phyloP scores from a whole-genome alignment of 2,797 vertebrate genomes.

The Hypotaenidia philippensis region DNA sequence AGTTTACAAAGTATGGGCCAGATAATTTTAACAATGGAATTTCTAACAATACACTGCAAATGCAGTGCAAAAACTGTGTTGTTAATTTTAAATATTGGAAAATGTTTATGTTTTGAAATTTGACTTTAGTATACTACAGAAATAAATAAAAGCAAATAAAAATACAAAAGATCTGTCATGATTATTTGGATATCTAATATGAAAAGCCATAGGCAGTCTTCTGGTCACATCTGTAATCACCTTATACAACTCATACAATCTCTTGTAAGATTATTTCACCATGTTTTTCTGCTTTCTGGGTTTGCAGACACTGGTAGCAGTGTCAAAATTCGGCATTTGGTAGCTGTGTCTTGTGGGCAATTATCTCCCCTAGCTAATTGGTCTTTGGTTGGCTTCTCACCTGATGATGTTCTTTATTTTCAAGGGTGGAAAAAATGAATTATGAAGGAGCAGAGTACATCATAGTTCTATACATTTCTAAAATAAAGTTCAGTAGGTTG shows the following conservation, averaged over 20 bases:
- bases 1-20: too few species aligned
- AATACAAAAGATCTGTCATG: neutral
- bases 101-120: neutral
- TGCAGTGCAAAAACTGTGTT: neutral
- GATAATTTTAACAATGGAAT: neutral
- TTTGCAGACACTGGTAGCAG: neutral
- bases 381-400: neutral
- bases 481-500: neutral
- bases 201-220: neutral
- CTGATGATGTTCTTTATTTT: neutral
- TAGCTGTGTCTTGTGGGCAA: neutral
- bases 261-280: neutral
- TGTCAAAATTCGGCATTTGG: neutral
- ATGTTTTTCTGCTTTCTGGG: neutral
- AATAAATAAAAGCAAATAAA: neutral
- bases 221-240: neutral
- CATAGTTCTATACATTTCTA: neutral
- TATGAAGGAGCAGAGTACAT: neutral
- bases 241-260: neutral
- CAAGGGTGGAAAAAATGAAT: neutral
- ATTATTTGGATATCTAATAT: neutral
- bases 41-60: neutral
- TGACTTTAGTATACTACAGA: neutral
- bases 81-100: neutral
- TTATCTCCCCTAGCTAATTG: neutral